Evolutionary conservation across 2,888 invertebrate species (phyloP), one percentile per base, ranked within the genome.

Genomic region (Candidula unifasciata): DNA sequence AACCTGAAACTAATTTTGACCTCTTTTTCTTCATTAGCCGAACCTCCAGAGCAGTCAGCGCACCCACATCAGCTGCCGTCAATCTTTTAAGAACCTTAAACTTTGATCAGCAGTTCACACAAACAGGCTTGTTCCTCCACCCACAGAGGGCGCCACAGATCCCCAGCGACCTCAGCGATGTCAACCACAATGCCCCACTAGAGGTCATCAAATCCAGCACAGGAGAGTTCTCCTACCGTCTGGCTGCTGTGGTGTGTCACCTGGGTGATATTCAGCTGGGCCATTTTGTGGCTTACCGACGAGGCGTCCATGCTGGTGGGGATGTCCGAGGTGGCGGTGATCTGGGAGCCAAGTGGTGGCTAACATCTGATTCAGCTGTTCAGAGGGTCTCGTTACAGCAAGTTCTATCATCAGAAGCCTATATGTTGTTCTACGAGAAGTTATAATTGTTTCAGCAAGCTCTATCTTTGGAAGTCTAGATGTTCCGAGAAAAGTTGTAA

Each of bases 271-370:
- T 97, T 18, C 96, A 96, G 92, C 96, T 97, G 76, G 99, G 99
- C 1, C 99, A 99, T 95, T 99, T 98, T 95, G 96, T 98, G 86
- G 98, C 98, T 74, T 98, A 97, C 94, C 95, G 98, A 86, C 95
- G 97, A 57, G 93, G 94, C 93, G 92, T 94, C 3, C 86, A 90
- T 3, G 85, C 90, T 3, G 78, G 78, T 16, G 57, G 68, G 6
- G 73, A 74, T 13, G 33, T 52, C 13, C 52, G 24, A 35, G 80
- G 60, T 33, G 80, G 44, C 44, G 84, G 64, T 86, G 89, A 76
- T 89, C 89, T 89, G 90, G 86, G 89, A 89, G 91, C 89, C 69
- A 96, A 96, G 87, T 97, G 97, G 97, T 96, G 96, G 94, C 96
- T 96, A 93, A 96, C 97, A 0, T 97, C 97, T 0, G 97, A 98